Evolutionary conservation across 2,888 invertebrate genomes (phyloP).

Genomic region (Calameuta filiformis): DNA sequence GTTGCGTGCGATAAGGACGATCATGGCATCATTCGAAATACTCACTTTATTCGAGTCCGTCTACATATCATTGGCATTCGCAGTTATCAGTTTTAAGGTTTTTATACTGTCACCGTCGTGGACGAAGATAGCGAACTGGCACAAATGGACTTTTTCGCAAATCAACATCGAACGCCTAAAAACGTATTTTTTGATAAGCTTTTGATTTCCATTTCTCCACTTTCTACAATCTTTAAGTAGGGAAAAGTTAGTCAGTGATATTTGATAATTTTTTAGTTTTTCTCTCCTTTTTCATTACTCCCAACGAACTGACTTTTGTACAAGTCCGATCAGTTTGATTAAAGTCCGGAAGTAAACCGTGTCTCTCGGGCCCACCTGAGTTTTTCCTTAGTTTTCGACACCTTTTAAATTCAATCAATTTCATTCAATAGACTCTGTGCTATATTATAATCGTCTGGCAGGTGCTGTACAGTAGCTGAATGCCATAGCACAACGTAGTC

Average conservation of each 20-base stretch:
- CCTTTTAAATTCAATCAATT: neutral
- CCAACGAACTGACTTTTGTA: slow-evolving; percentile 18
- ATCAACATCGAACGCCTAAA: neutral
- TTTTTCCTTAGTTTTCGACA: neutral
- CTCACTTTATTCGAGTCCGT: neutral
- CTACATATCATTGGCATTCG: neutral
- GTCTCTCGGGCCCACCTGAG: neutral
- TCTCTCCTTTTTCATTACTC: neutral
- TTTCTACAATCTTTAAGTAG: neutral
- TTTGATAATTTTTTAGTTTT: slow-evolving; percentile 18
- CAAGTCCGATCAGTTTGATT: slow-evolving; percentile 18
- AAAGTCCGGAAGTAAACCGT: neutral
- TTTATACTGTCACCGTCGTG: neutral
- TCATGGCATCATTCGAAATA: neutral
- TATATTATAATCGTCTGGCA: neutral
- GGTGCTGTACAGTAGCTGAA: neutral
- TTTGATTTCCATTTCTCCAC: neutral
- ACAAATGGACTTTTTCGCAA: neutral
- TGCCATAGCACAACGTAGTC: neutral
- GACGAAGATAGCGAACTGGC: neutral
- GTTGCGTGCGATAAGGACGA: too few relatives aligned
- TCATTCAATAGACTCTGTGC: neutral
- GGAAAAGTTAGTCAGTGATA: neutral
- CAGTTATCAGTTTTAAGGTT: neutral
- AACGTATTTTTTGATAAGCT: neutral